phyloP scores from a whole-genome alignment of 2,888 invertebrate species.

The Phyllotreta striolata region DNA sequence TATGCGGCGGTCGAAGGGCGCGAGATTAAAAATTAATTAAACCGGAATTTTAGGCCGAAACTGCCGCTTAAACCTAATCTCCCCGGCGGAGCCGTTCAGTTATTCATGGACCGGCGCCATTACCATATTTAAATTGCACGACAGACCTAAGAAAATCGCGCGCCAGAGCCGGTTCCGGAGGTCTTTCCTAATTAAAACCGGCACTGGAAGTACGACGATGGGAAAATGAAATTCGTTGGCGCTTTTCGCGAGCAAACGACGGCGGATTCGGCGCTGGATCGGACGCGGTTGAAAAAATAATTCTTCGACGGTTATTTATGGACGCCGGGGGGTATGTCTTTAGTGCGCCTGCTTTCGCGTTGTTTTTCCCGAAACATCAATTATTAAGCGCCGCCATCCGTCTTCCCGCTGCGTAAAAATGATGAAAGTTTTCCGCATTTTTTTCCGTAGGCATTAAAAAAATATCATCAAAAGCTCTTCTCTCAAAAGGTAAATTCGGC shows the following conservation, averaged over 20 bases:
- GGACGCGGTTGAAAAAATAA: constrained; percentile 18
- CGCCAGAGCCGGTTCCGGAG: too few species aligned
- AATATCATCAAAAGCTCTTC: too few species aligned
- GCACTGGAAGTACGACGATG: too few species aligned
- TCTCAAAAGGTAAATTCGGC: too few species aligned
- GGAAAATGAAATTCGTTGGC: too few species aligned
- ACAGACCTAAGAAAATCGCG: constrained; percentile 19
- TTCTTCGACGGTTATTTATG: constrained; percentile 23
- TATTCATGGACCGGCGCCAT: constrained; percentile 23
- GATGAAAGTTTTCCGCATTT: too few species aligned
- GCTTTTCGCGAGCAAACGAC: too few species aligned
- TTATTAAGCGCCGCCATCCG: constrained; percentile 25
- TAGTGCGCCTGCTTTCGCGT: constrained; percentile 9
- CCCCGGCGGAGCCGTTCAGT: constrained; percentile 20
- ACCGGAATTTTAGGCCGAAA: constrained; percentile 21
- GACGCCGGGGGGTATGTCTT: constrained; percentile 21
- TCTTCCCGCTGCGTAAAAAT: constrained; percentile 6
- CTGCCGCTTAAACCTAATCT: constrained; percentile 22
- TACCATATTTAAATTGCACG: constrained; percentile 32
- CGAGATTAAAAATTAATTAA: constrained; percentile 31
- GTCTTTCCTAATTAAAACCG: too few species aligned
- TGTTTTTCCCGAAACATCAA: constrained; percentile 21
- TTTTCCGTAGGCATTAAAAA: too few species aligned
- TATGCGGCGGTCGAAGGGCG: constrained; percentile 29
- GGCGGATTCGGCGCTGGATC: too few species aligned